Evolutionary conservation across 2,888 invertebrate species (phyloP), one percentile per base, ranked within the genome.

Genomic region (Antheraea yamamai): DNA sequence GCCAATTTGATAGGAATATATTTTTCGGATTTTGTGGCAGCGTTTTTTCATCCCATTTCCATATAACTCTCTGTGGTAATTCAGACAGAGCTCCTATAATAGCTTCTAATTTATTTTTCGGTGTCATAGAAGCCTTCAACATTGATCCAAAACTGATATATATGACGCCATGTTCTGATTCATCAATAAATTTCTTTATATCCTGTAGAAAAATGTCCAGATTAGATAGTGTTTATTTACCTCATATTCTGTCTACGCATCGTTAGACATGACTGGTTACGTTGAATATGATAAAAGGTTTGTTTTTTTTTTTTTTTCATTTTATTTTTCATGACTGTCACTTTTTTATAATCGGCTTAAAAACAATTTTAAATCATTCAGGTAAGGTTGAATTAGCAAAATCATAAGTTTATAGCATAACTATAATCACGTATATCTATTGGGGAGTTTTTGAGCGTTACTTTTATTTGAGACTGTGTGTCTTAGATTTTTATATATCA

Each of bases 81-180:
- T 95, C 92, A 0, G 95, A 89, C 75, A 98, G 91, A 2, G 96
- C 96, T 4, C 89, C 92, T 7, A 97, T 79, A 76, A 98, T 96
- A n/a, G 92, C 94, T 6, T 94, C 84, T 72, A 96, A 83, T 81
- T 96, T 96, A 1, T 96, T 93, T 74, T 89, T 88, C 0, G 96
- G 95, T 79, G 97, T 95, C 1, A 96, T 95, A 1, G 96, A 93
- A 1, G 96, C 93, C 83, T 95, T 96, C 75, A 97, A 91, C 96
- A 97, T 96, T 0, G 97, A 97, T 12, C 98, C 98, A 88, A 97
- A 96, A 86, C 96, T 97, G 80, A 98, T 96, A 83, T 96, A 97
- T 78, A 98, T 95, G 3, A 97, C 96, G 0, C 97, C 97, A 68
- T 96, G 92, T 20, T 94, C 84, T 0, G 97, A 96, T 75, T 95